These are phyloP conservation scores for Brachionus plicatilis DNA, from an alignment of 1,140 invertebrate species.

Conservation along the genomic window DNA sequence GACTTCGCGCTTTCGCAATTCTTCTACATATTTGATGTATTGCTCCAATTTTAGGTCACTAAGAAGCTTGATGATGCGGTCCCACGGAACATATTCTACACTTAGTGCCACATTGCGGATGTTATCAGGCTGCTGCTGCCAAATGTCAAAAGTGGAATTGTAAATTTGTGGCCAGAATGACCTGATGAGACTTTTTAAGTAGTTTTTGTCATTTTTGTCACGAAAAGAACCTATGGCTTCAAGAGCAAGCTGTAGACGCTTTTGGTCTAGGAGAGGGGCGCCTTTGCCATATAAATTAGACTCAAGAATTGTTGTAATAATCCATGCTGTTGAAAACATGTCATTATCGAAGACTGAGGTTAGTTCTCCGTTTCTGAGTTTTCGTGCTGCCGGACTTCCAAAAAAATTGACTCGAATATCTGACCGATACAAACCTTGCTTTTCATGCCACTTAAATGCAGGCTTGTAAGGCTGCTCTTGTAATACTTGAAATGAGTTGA, in stretches of 20 bases:
- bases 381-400: conserved; percentile 41
- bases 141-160: conserved; percentile 44
- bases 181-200: conserved; percentile 44
- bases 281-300: conserved; percentile 43
- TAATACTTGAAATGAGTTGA: conserved; percentile 41
- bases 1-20: background rate
- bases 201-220: conserved; percentile 46
- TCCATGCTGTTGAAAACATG: conserved; percentile 47
- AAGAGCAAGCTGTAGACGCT: conserved; percentile 43
- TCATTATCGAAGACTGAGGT: conserved; percentile 47
- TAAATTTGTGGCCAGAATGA: conserved; percentile 49
- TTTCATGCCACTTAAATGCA: conserved; percentile 43
- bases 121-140: conserved; percentile 46
- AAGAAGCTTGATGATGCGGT: conserved; percentile 45
- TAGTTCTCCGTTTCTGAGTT: conserved; percentile 41
- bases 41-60: conserved; percentile 44
- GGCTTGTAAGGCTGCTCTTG: conserved; percentile 41
- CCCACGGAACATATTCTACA: conserved; percentile 43
- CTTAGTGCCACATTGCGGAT: conserved; percentile 44
- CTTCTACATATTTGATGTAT: conserved; percentile 42
- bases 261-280: conserved; percentile 34
- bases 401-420: conserved; percentile 45
- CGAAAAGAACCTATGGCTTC: conserved; percentile 43
- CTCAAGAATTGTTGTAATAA: conserved; percentile 45
- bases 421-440: conserved; percentile 44